Base-by-base conservation (phyloP, 2,797 vertebrate species). In the Hybognathus amarus region DNA sequence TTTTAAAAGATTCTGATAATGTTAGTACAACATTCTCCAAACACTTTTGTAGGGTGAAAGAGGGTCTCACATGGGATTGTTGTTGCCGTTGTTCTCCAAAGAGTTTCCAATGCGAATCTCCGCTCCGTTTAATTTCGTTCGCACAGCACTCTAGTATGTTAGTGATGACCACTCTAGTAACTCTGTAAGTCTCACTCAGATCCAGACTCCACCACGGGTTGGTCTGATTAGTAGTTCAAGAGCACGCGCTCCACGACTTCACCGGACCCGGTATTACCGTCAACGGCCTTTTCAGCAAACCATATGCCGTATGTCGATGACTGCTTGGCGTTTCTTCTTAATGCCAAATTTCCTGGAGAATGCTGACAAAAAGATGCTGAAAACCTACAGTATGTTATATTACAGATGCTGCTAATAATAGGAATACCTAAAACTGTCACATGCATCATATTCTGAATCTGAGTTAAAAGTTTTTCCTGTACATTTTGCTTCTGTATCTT, bases 151-250 rank as follows among this genome's bases (percentile, higher is more conserved):
- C 50, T 0, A 0, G 0, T 59, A 9, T 80, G 66, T 56, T 80
- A 24, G 66, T 70, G 3, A 80, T 0, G 8, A 70, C 20, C 2
- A 80, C 66, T 38, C 20, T 40, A 3, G 3, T 70, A 6, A 80
- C 79, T 22, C 10, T 0, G n/a, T 80, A 42, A 12, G 12, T 27
- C 1, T 40, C 11, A 2, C 27, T 0, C n/a, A 80, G 50, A 68
- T 80, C 79, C 66, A 80, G 13, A n/a, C 79, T 80, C 79, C 79
- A 80, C 79, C 79, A 80, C 0, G 79, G 66, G 66, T 80, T 42
- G 42, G 50, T 40, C 27, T 52, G 2, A 7, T 0, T 0, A 52
- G 0, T 0, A 2, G 70, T 73, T 22, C 45, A 73, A 0, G 70
- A 52, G 27, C 70, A 73, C 0, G 9, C 27, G 5, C 4, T 3